Evolutionary conservation across 2,888 invertebrate genomes (phyloP).

Genomic region (Pycnomerus fuliginosus): DNA sequence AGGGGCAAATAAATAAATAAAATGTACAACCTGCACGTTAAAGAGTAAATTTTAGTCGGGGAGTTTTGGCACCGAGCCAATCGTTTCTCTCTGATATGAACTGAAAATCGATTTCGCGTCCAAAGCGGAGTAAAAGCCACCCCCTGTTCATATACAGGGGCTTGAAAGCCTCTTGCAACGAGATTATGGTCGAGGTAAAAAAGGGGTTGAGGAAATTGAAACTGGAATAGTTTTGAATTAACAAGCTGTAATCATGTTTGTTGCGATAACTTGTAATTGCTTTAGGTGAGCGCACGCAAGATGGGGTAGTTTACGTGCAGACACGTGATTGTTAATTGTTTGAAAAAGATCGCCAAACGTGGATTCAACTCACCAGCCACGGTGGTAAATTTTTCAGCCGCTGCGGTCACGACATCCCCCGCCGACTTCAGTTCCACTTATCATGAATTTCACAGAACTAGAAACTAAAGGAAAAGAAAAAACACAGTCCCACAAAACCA

Average conservation of each 20-base stretch:
- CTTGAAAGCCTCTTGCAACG: constrained; percentile 32
- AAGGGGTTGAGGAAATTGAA: no score
- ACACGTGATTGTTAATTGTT: constrained; percentile 1
- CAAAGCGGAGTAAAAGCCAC: constrained; percentile 30
- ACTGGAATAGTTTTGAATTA: no score
- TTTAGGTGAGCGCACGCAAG: no score
- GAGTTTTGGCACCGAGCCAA: constrained; percentile 39
- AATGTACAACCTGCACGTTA: constrained; percentile 5
- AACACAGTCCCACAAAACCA: constrained; percentile 20
- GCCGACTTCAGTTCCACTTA: constrained; percentile 24
- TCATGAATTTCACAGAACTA: constrained; percentile 23
- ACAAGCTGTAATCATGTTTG: no score
- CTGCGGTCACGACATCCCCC: constrained; percentile 39
- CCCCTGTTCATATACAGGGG: constrained; percentile 22
- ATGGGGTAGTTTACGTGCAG: no score
- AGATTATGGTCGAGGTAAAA: constrained; percentile 29
- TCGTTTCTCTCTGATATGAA: constrained; percentile 34
- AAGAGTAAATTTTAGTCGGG: constrained; percentile 28
- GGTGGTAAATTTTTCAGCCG: constrained; percentile 40
- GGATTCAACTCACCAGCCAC: constrained; percentile 48
- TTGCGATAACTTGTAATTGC: no score
- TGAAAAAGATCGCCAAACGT: not conserved
- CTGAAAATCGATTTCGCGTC: constrained; percentile 37
- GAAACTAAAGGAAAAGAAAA: constrained; percentile 18
- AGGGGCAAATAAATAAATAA: constrained; percentile 7